These are phyloP conservation scores for Cololabis saira DNA, from an alignment of 2,113 vertebrate genomes.

Conservation along the genomic window DNA sequence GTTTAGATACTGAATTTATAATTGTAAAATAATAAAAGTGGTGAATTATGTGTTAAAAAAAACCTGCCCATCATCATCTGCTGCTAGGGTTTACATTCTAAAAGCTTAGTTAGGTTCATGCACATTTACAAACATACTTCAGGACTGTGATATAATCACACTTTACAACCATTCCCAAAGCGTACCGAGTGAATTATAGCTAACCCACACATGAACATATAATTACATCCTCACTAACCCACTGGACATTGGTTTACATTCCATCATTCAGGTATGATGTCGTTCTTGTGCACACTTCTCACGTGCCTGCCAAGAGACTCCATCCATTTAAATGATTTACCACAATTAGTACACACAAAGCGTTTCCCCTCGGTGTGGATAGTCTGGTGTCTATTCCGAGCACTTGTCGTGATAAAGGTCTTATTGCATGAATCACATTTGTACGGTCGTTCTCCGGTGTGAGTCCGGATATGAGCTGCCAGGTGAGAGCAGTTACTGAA, in stretches of 20 bases:
- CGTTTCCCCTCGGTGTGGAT: constrained; percentile 74
- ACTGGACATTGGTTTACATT: not conserved
- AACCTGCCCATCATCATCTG: not conserved
- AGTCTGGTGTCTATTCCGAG: constrained; percentile 74
- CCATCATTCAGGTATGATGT: constrained; percentile 16
- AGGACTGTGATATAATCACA: constrained; percentile 3
- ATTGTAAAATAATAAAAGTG: constrained; percentile 22
- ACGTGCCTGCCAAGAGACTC: constrained; percentile 72
- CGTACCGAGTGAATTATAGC: not conserved
- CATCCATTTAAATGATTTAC: constrained; percentile 76
- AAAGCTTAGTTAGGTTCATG: constrained; percentile 24
- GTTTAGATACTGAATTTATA: constrained; percentile 21
- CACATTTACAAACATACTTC: constrained; percentile 21
- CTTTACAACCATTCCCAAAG: constrained; percentile 18
- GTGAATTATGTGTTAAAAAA: not conserved
- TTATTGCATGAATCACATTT: constrained; percentile 73
- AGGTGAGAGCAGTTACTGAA: constrained; percentile 76
- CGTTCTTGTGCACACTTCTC: constrained; percentile 64
- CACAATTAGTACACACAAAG: constrained; percentile 66
- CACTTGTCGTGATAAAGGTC: constrained; percentile 71
- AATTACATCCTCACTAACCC: not conserved
- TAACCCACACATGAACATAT: not conserved
- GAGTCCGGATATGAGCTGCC: constrained; percentile 73
- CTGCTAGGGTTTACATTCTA: constrained; percentile 1
- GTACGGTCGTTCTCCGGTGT: constrained; percentile 75